These are phyloP conservation scores for Egretta garzetta DNA, from an alignment of 2,113 vertebrate genomes.

Conservation along the genomic window DNA sequence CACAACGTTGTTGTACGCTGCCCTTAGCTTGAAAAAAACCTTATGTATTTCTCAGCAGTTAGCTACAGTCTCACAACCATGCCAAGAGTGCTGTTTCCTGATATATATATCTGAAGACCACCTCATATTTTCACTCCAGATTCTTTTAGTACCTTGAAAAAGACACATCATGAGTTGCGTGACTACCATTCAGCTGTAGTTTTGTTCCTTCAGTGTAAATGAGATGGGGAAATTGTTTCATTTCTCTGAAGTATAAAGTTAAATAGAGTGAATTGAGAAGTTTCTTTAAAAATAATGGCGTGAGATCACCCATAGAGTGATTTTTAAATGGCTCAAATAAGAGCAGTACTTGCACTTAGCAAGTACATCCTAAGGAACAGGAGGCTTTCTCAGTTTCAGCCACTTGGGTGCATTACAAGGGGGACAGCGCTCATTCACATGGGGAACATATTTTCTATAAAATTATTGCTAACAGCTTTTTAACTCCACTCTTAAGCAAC, in stretches of 20 bases:
- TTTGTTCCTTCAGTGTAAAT: neutral
- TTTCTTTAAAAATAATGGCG: constrained; percentile 36
- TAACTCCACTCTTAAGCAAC: neutral
- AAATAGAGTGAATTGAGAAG: constrained; percentile 53
- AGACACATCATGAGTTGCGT: fast-evolving
- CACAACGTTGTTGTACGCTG: fast-evolving
- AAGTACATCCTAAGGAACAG: neutral
- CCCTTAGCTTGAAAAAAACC: fast-evolving
- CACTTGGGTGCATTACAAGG: neutral
- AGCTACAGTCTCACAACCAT: neutral
- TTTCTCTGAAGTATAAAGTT: constrained; percentile 35
- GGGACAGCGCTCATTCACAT: neutral
- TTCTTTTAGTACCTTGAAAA: neutral
- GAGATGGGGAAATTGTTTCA: neutral
- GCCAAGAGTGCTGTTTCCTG: neutral
- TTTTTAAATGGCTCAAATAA: neutral
- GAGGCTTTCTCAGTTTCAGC: neutral
- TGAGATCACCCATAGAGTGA: constrained; percentile 9
- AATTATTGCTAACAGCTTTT: neutral
- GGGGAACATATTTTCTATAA: neutral
- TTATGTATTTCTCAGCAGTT: fast-evolving
- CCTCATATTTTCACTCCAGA: neutral
- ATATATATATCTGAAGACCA: neutral
- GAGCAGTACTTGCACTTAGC: neutral
- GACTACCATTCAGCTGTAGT: neutral